These are phyloP conservation scores for Coelopa frigida DNA, from an alignment of 1,140 invertebrate genomes.

Conservation along the genomic window DNA sequence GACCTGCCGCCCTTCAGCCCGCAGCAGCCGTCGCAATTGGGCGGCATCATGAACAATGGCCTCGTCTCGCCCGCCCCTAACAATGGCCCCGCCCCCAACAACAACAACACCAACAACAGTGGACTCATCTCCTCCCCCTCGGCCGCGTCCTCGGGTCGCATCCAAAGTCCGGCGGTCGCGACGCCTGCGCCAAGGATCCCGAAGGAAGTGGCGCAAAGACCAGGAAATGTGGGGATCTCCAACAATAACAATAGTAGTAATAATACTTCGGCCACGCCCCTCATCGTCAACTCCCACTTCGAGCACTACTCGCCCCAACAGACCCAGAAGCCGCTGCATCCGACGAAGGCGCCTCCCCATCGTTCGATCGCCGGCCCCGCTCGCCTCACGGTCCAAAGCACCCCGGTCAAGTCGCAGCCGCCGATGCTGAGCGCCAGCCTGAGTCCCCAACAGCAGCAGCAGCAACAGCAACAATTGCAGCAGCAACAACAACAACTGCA, in stretches of 20 bases:
- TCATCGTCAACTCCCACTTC: background rate
- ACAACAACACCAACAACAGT: too few relatives aligned
- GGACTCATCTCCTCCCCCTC: conserved; percentile 5
- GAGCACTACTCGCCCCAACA: conserved; percentile 3
- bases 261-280: background rate
- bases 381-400: conserved; percentile 48
- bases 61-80: conserved; percentile 5
- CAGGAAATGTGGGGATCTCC: conserved; percentile 13
- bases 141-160: conserved; percentile 15
- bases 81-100: conserved; percentile 3
- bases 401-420: conserved; percentile 56
- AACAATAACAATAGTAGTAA: too few relatives aligned
- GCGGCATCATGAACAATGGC: background rate
- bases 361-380: conserved; percentile 34
- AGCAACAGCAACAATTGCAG: conserved; percentile 1
- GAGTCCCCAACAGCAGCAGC: conserved; percentile 16
- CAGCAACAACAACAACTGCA: conserved; percentile 2
- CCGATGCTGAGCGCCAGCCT: conserved; percentile 50
- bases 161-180: conserved; percentile 40
- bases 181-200: conserved; percentile 37
- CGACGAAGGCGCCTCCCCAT: conserved; percentile 22
- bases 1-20: conserved; percentile 41
- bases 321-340: background rate
- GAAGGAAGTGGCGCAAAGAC: conserved; percentile 38
- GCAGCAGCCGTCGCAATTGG: conserved; percentile 12